phyloP scores from a whole-genome alignment of 2,888 invertebrate species.

The Auanema freiburgensis region DNA sequence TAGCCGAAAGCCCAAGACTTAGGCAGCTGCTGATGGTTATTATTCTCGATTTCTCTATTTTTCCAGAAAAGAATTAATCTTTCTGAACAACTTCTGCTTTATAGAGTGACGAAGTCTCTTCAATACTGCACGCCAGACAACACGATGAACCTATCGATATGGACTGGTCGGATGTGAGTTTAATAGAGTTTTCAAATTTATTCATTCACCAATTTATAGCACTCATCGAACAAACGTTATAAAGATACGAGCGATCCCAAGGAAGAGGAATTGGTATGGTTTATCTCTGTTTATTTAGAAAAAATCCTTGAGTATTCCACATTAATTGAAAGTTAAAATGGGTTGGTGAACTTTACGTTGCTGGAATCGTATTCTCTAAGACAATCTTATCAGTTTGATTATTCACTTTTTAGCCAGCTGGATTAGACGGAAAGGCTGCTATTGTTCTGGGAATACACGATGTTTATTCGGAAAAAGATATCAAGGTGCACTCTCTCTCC shows the following conservation, averaged over 20 bases:
- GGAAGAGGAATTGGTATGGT: neutral
- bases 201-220: too few relatives aligned
- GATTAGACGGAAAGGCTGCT: conserved; percentile 38
- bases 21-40: conserved; percentile 5
- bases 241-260: conserved; percentile 18
- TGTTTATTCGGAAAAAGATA: conserved; percentile 26
- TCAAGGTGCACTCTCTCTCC: conserved; percentile 12
- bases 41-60: neutral
- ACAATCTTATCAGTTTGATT: too few relatives aligned
- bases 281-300: neutral
- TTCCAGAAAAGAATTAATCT: neutral
- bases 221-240: neutral
- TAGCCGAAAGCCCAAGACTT: conserved; percentile 1
- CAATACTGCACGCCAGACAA: conserved; percentile 1
- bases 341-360: conserved; percentile 1
- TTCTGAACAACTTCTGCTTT: neutral
- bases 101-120: neutral
- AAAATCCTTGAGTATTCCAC: too few relatives aligned
- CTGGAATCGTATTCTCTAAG: too few relatives aligned
- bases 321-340: too few relatives aligned
- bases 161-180: too few relatives aligned
- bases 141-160: conserved; percentile 9
- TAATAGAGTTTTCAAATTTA: too few relatives aligned
- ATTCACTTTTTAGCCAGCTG: too few relatives aligned
- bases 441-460: conserved; percentile 40